Percentiles rank a stretch among this genome's conserved stretches.
phyloP scores from a whole-genome alignment of 1,140 invertebrate genomes.

The Drosophila sechellia region DNA sequence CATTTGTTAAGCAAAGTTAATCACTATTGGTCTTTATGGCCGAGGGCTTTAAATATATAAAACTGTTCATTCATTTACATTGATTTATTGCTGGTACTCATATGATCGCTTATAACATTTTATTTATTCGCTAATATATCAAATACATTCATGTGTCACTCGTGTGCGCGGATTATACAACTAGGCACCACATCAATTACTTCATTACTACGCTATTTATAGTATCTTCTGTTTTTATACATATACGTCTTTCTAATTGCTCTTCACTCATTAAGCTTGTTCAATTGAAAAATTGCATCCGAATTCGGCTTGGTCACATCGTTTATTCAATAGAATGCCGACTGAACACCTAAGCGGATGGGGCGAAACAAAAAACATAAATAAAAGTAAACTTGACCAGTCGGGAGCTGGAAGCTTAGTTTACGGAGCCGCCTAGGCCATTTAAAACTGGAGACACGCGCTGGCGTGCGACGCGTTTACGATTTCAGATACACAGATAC shows the following conservation, averaged over 20 bases:
- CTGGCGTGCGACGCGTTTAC: slow-evolving; percentile 50
- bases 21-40: slow-evolving; percentile 9
- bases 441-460: slow-evolving; percentile 57
- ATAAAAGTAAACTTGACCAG: slow-evolving; percentile 50
- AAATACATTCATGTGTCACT: slow-evolving; percentile 32
- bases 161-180: slow-evolving; percentile 23
- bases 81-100: slow-evolving; percentile 11
- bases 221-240: slow-evolving; percentile 18
- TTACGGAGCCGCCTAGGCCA: slow-evolving; percentile 37
- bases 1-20: slow-evolving; percentile 34
- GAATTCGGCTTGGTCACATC: slow-evolving; percentile 48
- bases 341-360: slow-evolving; percentile 29
- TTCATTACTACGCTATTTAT: slow-evolving; percentile 43
- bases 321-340: slow-evolving; percentile 39
- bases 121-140: slow-evolving; percentile 30
- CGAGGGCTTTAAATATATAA: background rate
- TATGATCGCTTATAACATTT: slow-evolving; percentile 1
- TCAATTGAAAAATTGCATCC: slow-evolving; percentile 75
- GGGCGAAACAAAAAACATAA: slow-evolving; percentile 22
- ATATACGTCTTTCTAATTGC: slow-evolving; percentile 47
- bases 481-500: slow-evolving; percentile 54
- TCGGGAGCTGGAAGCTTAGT: slow-evolving; percentile 24
- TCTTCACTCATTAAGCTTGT: slow-evolving; percentile 44
- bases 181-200: slow-evolving; percentile 19
- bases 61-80: background rate